phyloP scores from a whole-genome alignment of 2,888 invertebrate species.

The Aporophyla lueneburgensis region DNA sequence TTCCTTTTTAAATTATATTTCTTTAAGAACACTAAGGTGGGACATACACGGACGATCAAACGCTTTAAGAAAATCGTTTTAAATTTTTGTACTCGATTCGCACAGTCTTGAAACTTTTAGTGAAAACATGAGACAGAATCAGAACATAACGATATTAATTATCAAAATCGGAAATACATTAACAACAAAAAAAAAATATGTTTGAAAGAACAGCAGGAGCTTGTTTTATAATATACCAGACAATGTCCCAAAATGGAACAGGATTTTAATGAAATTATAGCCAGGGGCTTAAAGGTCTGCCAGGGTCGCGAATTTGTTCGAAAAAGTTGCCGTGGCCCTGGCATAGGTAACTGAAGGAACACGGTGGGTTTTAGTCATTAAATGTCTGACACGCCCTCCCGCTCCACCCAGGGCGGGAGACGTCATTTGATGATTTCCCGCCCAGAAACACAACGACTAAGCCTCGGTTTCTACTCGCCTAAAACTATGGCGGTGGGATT shows the following conservation, averaged over 20 bases:
- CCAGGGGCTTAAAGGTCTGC: too few relatives aligned
- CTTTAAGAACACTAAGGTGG: conserved; percentile 64
- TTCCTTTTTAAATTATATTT: conserved; percentile 66
- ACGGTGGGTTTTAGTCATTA: too few relatives aligned
- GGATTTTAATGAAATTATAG: too few relatives aligned
- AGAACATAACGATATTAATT: too few relatives aligned
- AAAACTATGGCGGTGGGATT: background rate
- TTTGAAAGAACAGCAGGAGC: background rate
- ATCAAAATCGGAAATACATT: background rate
- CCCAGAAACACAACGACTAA: background rate
- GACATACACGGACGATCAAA: conserved; percentile 44
- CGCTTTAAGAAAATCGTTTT: conserved; percentile 13
- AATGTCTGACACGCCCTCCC: too few relatives aligned
- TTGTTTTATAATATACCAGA: background rate
- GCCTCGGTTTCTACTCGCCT: background rate
- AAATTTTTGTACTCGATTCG: conserved; percentile 34
- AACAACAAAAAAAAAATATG: background rate
- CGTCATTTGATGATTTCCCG: too few relatives aligned
- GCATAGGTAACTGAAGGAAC: too few relatives aligned
- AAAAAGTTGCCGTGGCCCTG: too few relatives aligned
- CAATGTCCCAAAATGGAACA: background rate
- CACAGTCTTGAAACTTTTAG: background rate
- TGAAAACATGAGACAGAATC: background rate
- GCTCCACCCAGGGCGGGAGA: too few relatives aligned
- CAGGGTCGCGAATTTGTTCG: too few relatives aligned